These are phyloP conservation scores for Pantherophis guttatus DNA, from an alignment of 2,113 vertebrate genomes.

Conservation along the genomic window DNA sequence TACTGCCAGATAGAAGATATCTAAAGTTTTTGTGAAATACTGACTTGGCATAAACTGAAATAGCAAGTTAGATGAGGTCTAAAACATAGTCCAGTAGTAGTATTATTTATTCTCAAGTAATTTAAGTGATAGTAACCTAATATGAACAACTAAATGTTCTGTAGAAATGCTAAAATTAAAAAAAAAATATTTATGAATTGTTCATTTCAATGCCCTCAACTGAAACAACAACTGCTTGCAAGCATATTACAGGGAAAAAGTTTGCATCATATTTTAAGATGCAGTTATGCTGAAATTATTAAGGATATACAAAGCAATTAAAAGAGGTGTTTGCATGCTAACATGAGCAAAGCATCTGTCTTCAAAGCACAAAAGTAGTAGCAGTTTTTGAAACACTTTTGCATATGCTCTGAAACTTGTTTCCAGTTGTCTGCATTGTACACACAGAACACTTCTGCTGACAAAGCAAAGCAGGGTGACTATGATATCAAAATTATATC, in stretches of 20 bases:
- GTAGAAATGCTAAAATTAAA: background rate
- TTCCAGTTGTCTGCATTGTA: background rate
- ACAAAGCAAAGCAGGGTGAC: background rate
- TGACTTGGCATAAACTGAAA: background rate
- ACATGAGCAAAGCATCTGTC: background rate
- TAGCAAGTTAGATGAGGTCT: background rate
- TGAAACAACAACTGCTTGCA: background rate
- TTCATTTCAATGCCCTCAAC: background rate
- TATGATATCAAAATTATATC: background rate
- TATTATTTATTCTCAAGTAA: background rate
- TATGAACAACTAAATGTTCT: background rate
- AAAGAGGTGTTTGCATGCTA: background rate
- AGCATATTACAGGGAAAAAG: background rate
- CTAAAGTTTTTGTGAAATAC: background rate
- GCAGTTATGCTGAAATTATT: background rate
- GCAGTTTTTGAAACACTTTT: background rate
- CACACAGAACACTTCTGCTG: background rate
- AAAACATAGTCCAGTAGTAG: background rate
- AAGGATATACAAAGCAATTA: background rate
- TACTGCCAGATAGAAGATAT: background rate
- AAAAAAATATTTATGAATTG: slow-evolving; percentile 13
- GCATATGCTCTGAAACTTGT: background rate
- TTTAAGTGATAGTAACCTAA: background rate
- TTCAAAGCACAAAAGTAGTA: background rate
- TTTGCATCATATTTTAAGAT: background rate